phyloP scores from a whole-genome alignment of 2,888 invertebrate species.

The Troides aeacus region DNA sequence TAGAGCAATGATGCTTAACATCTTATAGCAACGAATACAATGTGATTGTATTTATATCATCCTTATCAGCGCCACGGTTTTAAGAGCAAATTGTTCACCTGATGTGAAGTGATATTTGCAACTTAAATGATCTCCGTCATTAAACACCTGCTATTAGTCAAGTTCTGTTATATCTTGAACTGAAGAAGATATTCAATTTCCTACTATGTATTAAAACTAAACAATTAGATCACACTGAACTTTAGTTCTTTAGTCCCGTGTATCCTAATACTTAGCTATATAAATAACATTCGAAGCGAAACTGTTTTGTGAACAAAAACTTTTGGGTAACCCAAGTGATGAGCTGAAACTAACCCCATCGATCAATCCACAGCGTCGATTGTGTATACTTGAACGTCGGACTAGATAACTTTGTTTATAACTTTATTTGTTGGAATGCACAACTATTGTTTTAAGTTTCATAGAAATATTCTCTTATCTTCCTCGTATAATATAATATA shows the following conservation, averaged over 20 bases:
- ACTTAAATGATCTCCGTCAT: too few species aligned
- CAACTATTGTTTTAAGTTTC: background rate
- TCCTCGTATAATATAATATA: background rate
- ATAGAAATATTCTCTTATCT: background rate
- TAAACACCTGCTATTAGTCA: too few species aligned
- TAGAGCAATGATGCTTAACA: too few species aligned
- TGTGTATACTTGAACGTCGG: background rate
- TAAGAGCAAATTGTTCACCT: too few species aligned
- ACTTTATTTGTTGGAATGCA: background rate
- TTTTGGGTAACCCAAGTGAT: background rate
- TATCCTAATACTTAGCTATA: background rate
- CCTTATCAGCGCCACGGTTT: too few species aligned
- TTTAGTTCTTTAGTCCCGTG: background rate
- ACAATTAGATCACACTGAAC: background rate
- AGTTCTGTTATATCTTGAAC: too few species aligned
- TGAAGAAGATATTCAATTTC: background rate
- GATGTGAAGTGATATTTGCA: too few species aligned
- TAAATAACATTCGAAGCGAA: background rate
- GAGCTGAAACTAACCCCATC: slow-evolving; percentile 7
- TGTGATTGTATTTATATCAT: too few species aligned
- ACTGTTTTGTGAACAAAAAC: slow-evolving; percentile 6
- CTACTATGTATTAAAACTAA: background rate
- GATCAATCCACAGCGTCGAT: slow-evolving; percentile 3
- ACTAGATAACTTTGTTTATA: background rate
- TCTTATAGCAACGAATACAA: too few species aligned